phyloP scores from a whole-genome alignment of 2,113 vertebrate species.

The Chaetodon trifascialis region DNA sequence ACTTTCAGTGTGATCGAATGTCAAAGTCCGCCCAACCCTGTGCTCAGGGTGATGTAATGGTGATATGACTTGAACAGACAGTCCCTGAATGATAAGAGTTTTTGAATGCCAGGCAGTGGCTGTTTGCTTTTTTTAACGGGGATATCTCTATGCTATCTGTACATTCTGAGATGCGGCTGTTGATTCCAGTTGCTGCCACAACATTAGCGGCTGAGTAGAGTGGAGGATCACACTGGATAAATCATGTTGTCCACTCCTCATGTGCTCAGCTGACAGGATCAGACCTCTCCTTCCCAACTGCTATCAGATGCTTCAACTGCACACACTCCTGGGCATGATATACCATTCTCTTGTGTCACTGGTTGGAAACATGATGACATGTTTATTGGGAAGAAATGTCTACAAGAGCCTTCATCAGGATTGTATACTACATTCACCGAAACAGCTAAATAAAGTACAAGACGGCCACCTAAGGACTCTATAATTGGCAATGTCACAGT shows the following conservation, averaged over 20 bases:
- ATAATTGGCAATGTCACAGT: conserved; percentile 79
- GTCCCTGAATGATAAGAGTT: conserved; percentile 44
- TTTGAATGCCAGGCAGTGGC: conserved; percentile 45
- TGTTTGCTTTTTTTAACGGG: conserved; percentile 59
- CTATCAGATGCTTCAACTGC: conserved; percentile 56
- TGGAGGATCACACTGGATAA: conserved; percentile 63
- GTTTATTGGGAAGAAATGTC: conserved; percentile 58
- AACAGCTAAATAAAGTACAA: conserved; percentile 60
- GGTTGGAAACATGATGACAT: conserved; percentile 42
- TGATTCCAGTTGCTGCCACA: conserved; percentile 49
- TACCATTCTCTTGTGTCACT: conserved; percentile 53
- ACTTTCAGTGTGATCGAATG: conserved; percentile 61
- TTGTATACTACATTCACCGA: conserved; percentile 50
- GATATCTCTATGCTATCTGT: conserved; percentile 53
- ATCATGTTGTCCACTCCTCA: conserved; percentile 69
- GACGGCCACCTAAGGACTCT: conserved; percentile 67
- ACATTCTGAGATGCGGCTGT: conserved; percentile 42
- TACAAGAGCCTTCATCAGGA: conserved; percentile 25
- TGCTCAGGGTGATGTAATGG: conserved; percentile 61
- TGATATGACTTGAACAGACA: conserved; percentile 59
- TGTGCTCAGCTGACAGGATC: conserved; percentile 70
- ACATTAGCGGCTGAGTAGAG: conserved; percentile 44
- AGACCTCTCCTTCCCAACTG: conserved; percentile 66
- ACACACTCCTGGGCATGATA: conserved; percentile 50
- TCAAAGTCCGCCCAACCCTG: conserved; percentile 53